Base-by-base conservation (phyloP, 1,140 invertebrate species). In the Luehdorfia chinensis region DNA sequence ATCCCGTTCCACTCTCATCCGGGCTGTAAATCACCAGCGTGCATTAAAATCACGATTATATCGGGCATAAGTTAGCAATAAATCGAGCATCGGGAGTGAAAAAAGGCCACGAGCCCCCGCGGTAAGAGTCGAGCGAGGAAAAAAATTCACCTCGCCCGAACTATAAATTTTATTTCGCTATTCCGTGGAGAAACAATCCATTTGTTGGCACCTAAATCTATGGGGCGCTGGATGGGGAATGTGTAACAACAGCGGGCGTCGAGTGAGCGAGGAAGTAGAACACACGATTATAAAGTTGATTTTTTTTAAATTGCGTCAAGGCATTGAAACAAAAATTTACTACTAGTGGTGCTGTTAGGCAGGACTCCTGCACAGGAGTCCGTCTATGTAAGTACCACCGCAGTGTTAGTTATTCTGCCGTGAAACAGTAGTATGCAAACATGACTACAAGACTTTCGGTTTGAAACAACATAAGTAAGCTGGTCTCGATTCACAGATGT, bases 41-140 rank as follows among this genome's bases (percentile, higher is more conserved):
- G 69, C 79, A 81, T 85, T 85, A 83, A 83, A 83, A 85, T 78
- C 78, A 69, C 73, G 81, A 81, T 85, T 83, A 83, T 79, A 68
- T 74, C 58, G 58, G 77, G 73, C 76, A 77, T 83, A 83, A 83
- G 78, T 83, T 78, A 56, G 66, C 76, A 65, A 81, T 83, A 85
- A 75, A 83, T 83, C 79, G 55, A 59, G 55, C 64, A 75, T 76
- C 67, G 75, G 56, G 46, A 59, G 58, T 43, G 54, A 64, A 74
- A 68, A 68, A 67, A 68, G n/a, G n/a, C n/a, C n/a, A n/a, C n/a
- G n/a, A n/a, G n/a, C 44, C 41, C 55, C 60, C 63, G 61, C 49
- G 57, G n/a, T 44, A 47, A 59, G 54, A n/a, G n/a, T 65, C 56
- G 25, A 46, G 52, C 60, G 56, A 72, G 66, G 71, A 75, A 75